Evolutionary conservation across 2,113 vertebrate genomes (phyloP).

Genomic region (Microcebus lehilahytsara): DNA sequence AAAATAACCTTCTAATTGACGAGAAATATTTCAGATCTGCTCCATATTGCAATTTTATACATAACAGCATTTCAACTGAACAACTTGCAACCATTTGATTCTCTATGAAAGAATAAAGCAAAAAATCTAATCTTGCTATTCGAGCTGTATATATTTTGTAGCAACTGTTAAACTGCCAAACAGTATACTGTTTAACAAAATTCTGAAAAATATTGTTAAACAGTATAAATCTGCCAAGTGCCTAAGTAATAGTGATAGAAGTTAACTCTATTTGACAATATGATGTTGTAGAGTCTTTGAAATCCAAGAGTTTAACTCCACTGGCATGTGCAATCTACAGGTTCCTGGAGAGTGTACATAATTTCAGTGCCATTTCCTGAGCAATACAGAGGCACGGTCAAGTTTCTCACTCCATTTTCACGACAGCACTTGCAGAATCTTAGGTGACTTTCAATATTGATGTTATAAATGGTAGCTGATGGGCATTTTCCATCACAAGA

Average conservation of each 20-base stretch:
- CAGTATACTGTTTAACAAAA: neutral
- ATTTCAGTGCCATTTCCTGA: constrained; percentile 94
- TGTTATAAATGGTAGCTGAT: constrained; percentile 98
- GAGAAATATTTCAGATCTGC: neutral
- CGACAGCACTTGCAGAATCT: constrained; percentile 98
- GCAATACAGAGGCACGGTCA: constrained; percentile 93
- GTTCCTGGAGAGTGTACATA: constrained; percentile 93
- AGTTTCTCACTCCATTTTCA: constrained; percentile 91
- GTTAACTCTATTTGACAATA: neutral
- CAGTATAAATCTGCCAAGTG: neutral
- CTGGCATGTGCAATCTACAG: constrained; percentile 95
- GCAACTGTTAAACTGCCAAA: neutral
- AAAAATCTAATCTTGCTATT: neutral
- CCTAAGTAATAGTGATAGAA: constrained; percentile 43
- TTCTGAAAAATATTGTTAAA: neutral
- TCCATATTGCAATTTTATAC: neutral
- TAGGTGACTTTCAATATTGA: constrained; percentile 97
- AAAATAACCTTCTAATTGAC: neutral
- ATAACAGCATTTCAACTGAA: constrained; percentile 38
- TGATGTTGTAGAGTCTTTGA: neutral
- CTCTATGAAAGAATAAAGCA: constrained; percentile 40
- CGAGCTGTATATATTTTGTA: neutral
- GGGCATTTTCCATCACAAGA: constrained; percentile 98
- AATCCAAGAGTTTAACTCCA: constrained; percentile 89
- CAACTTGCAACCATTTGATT: constrained; percentile 32